Evolutionary conservation across 2,797 vertebrate species (phyloP).

Genomic region (Typhlichthys subterraneus): DNA sequence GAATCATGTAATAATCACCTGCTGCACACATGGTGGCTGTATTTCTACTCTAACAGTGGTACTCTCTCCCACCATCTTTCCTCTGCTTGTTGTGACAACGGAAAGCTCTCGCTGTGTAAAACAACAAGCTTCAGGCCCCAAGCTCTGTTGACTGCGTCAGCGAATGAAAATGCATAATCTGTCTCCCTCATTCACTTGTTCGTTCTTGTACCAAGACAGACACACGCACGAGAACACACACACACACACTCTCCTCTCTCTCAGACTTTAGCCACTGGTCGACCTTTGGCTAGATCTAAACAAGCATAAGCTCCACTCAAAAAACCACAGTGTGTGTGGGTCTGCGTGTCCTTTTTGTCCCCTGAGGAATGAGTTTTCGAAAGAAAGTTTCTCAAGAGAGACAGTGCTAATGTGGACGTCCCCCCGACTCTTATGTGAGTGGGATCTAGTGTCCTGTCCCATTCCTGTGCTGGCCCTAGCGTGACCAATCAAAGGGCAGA

Average conservation of each 20-base stretch:
- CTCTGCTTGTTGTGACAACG: constrained; percentile 60
- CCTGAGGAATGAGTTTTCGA: constrained; percentile 23
- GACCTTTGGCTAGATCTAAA: constrained; percentile 58
- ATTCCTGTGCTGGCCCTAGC: constrained; percentile 37
- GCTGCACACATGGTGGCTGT: constrained; percentile 15
- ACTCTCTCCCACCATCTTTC: constrained; percentile 6
- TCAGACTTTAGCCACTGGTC: constrained; percentile 50
- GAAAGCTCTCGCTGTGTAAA: constrained; percentile 29
- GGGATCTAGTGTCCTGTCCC: constrained; percentile 36
- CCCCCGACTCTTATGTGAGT: constrained; percentile 41
- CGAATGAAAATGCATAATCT: constrained; percentile 49
- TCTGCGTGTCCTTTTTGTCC: constrained; percentile 40
- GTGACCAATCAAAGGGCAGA: constrained; percentile 66
- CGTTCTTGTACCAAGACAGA: constrained; percentile 31
- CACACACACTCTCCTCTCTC: constrained; percentile 16
- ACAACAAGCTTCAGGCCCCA: constrained; percentile 41
- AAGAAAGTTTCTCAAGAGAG: too few species aligned
- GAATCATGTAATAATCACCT: constrained; percentile 40
- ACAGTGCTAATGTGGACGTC: constrained; percentile 12
- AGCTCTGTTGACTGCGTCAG: constrained; percentile 17
- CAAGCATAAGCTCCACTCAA: constrained; percentile 47
- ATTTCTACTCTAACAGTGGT: constrained; percentile 21
- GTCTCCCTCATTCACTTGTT: constrained; percentile 14
- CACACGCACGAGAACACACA: constrained; percentile 11
- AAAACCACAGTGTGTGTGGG: constrained; percentile 36